phyloP scores from a whole-genome alignment of 2,797 vertebrate genomes.

The Myoxocephalus aenaeus region DNA sequence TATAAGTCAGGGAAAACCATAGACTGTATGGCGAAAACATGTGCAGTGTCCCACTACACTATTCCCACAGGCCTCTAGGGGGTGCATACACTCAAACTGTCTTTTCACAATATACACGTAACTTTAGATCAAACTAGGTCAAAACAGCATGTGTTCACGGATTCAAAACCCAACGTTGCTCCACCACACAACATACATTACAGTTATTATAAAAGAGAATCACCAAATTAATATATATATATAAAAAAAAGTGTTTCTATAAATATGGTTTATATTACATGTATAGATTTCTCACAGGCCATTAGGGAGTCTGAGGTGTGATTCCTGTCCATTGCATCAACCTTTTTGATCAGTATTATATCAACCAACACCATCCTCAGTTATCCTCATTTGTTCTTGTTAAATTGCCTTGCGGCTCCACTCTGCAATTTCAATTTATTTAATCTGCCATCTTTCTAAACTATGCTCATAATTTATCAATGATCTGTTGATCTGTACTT shows the following conservation, averaged over 20 bases:
- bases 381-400: neutral
- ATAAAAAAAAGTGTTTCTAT: neutral
- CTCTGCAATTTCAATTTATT: neutral
- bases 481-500: neutral
- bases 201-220: neutral
- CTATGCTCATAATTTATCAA: slow-evolving; percentile 9
- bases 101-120: neutral
- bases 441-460: slow-evolving; percentile 2
- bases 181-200: neutral
- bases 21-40: neutral
- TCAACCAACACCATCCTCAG: neutral
- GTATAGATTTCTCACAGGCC: neutral
- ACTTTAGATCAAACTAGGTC: neutral
- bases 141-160: neutral
- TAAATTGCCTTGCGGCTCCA: slow-evolving; percentile 4
- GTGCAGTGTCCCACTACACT: neutral
- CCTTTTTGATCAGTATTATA: slow-evolving; percentile 2
- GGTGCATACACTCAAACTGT: neutral
- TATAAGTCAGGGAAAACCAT: neutral
- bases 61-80: neutral
- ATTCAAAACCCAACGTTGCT: neutral
- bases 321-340: neutral
- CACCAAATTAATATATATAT: neutral
- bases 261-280: neutral
- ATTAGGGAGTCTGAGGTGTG: neutral